These are phyloP conservation scores for Thinocorus orbignyianus DNA, from an alignment of 2,113 vertebrate species.

Conservation along the genomic window DNA sequence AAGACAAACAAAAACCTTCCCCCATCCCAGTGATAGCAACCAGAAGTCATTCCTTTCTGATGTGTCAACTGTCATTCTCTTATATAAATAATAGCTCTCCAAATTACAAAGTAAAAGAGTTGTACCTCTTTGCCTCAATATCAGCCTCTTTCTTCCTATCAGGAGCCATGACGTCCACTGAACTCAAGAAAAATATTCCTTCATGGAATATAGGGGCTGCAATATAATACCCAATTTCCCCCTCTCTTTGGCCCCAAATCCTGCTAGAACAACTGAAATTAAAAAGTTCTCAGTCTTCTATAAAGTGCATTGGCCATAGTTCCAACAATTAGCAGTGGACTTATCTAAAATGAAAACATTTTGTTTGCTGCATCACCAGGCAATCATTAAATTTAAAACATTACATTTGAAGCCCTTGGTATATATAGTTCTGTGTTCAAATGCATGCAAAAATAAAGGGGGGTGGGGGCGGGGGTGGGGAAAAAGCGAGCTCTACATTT, in stretches of 20 bases:
- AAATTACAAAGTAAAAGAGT: background rate
- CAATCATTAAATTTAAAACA: background rate
- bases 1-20: background rate
- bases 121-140: background rate
- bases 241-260: background rate
- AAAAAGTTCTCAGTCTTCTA: background rate
- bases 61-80: background rate
- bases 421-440: background rate
- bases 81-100: background rate
- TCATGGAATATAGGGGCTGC: background rate
- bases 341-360: background rate
- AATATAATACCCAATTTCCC: background rate
- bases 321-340: background rate
- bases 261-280: background rate
- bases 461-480: too few relatives aligned
- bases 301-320: background rate
- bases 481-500: background rate
- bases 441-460: too few relatives aligned
- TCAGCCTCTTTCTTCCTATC: background rate
- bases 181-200: background rate
- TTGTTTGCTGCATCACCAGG: background rate
- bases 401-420: background rate
- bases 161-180: fast-evolving
- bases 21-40: background rate
- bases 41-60: background rate